Base-by-base conservation (phyloP, 2,113 vertebrate genomes). In the Atrichornis clamosus region DNA sequence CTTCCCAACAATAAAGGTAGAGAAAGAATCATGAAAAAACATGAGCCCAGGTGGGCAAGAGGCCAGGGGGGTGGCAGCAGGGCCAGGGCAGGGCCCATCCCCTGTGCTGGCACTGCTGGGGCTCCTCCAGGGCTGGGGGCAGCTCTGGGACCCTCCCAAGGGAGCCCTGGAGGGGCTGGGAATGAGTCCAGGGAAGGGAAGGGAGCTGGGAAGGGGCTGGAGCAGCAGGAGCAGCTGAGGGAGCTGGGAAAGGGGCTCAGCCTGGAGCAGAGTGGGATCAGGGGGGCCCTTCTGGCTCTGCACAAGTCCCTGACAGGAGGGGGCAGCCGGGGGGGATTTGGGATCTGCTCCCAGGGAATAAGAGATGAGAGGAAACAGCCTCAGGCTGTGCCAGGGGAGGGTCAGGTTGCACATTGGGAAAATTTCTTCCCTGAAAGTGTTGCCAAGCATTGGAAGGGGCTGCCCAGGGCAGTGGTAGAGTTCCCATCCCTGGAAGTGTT, bases 281-380 rank as follows among this genome's bases (percentile, higher is more conserved):
- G 50, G 49, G 60, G 23, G 47, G 17, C 3, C 26, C 42, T 20
- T n/a, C 30, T 88, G 67, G 65, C 41, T 79, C 85, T 88, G 58
- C 49, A 67, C 72, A 80, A 3, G 1, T 49, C 67, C 58, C 75
- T 72, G 85, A 7, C 49, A 87, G 74, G 58, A 55, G 41, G 58
- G 41, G 20, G 47, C 50, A 87, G 33, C 28, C 1, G 0, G 32
- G 35, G 42, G 13, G 3, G 11, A 5, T 24, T 56, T 0, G 0
- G 67, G 50, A 6, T 73, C 21, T 58, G 32, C 15, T 44, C 3
- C 4, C 52, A 33, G 22, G 32, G 27, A 73, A 64, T 3, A 8
- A 13, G 37, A 10, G 39, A 64, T 18, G 7, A 46, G 63, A 65
- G 28, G 24, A 44, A 68, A 60, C 0, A 6, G 19, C 53, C 13